Conservation (phyloP, 2,888 invertebrate genomes). For the Blera fallax region DNA sequence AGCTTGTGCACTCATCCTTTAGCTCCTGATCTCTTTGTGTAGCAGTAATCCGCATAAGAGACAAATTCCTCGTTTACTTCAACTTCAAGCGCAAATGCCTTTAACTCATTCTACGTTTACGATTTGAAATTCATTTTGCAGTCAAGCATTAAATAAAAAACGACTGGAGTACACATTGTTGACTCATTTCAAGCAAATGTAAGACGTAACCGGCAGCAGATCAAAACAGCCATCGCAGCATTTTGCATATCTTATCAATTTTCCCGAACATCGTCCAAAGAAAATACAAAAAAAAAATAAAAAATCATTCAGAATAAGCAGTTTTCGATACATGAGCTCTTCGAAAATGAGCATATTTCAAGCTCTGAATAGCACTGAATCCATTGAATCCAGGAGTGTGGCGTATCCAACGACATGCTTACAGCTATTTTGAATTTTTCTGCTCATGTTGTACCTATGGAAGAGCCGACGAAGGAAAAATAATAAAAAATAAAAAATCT, state of each 20-base stretch:
- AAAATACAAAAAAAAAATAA: background rate
- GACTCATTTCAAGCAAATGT: background rate
- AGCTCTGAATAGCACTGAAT: conserved; percentile 12
- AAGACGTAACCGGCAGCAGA: background rate
- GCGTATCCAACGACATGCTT: conserved; percentile 7
- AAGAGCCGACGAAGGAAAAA: background rate
- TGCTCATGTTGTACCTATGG: background rate
- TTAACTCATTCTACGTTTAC: background rate
- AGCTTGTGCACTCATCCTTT: no score
- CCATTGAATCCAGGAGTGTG: conserved; percentile 6
- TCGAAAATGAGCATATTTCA: conserved; percentile 15
- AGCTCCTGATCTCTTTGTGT: no score
- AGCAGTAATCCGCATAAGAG: no score
- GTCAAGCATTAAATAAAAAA: background rate
- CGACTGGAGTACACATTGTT: background rate
- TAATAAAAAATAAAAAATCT: conserved; percentile 5
- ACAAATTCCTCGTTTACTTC: no score
- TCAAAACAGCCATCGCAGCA: conserved; percentile 3
- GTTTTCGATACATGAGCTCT: conserved; percentile 32
- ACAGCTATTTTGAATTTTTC: background rate
- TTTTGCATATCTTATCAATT: conserved; percentile 32
- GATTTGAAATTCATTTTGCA: background rate
- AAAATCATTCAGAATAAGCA: conserved; percentile 46
- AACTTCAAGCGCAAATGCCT: no score
- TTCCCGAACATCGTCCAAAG: conserved; percentile 23